Evolutionary conservation across 2,113 vertebrate species (phyloP), one percentile per base, ranked within the genome.

Genomic region (Ptychochromis oligacanthus): DNA sequence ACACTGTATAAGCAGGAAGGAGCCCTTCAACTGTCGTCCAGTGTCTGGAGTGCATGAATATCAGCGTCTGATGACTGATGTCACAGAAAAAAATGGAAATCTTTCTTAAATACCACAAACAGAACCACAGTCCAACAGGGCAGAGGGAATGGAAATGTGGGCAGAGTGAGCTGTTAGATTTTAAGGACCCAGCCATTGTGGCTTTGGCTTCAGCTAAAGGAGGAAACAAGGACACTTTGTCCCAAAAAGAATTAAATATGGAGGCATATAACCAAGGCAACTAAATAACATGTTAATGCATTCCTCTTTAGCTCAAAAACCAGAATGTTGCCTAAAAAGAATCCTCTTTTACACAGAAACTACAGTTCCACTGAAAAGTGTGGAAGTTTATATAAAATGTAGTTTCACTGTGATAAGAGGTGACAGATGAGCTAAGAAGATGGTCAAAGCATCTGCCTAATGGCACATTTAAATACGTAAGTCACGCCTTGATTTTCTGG

Each of bases 81-180:
- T 77, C 67, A 83, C 62, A 64, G 72, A 82, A 87, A 91, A 77
- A 64, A 81, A 92, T 87, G 84, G 88, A 89, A 91, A 91, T 87
- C 31, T 83, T 56, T 89, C 56, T 57, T 18, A 62, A 84, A 87
- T 28, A 58, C 72, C 77, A 83, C 74, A 85, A n/a, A 84, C 61
- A 77, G 77, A 91, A 87, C 85, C 62, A 26, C 82, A 82, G 81
- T 82, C 52, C 75, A 46, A 74, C 3, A 4, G 31, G 31, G 70
- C 60, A 43, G 52, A 76, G 76, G 7, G 60, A 38, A 75, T 91
- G 92, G 90, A 93, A 93, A 92, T 85, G 83, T 92, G 86, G 85
- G 83, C 81, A 79, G 83, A 89, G 77, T 55, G 83, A 86, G 84
- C 81, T 87, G 86, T 46, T 24, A 83, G 77, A 59, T 64, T 61